Evolutionary conservation across 1,140 invertebrate genomes (phyloP), one percentile per base, ranked within the genome.

Genomic region (Leguminivora glycinivorella): DNA sequence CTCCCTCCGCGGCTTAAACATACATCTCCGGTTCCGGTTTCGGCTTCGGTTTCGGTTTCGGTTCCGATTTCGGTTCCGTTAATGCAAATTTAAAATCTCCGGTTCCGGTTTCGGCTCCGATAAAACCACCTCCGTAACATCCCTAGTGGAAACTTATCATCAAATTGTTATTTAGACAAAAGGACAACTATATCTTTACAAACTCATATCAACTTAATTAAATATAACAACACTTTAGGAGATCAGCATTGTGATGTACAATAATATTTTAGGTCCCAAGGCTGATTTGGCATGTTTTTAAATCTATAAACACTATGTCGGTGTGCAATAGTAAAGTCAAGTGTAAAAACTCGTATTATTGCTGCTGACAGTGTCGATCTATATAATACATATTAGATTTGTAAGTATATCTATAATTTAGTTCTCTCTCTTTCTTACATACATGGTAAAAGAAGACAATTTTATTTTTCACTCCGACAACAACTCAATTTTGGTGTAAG

Each of bases 271-370:
- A 60, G 24, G 25, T 26, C 56, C 56, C 56, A 29, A 60, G 25
- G 56, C 14, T n/a, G 56, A 43, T 56, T 56, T 56, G 56, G 19
- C 0, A 26, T n/a, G 14, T 58, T 60, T 1, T 60, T 25, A 29
- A 24, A 29, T 29, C 2, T 26, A 14, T 47, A 47, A 60, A 60
- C 24, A 29, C 5, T 63, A 34, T 3, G n/a, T 63, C 19, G 25
- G 58, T 19, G 56, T 22, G 58, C 14, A 63, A 47, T 52, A 22
- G 31, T 31, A n/a, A n/a, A n/a, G n/a, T 63, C n/a, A 63, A 63
- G 26, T 63, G 58, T 63, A n/a, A 17, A 29, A 63, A 63, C 58
- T 31, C 26, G 25, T 63, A 63, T 63, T 63, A 63, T 63, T 63
- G 58, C 58, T 29, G 25, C 56, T 60, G 25, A 17, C 58, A 29